These are phyloP conservation scores for Pectinophora gossypiella DNA, from an alignment of 1,140 invertebrate genomes.

Conservation along the genomic window DNA sequence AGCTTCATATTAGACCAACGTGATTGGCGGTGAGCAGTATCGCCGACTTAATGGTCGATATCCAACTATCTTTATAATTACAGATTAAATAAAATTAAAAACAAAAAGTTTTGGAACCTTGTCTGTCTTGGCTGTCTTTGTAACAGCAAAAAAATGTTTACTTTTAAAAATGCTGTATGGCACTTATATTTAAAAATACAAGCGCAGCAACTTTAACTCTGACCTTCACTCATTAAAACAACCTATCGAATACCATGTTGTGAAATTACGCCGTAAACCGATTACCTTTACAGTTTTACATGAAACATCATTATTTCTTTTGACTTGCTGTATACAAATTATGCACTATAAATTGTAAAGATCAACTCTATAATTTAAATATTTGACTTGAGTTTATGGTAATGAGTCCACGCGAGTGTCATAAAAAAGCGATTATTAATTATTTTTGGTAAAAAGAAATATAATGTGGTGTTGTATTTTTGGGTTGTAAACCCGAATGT, in stretches of 20 bases:
- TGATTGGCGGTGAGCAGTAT: no score
- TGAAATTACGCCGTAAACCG: background rate
- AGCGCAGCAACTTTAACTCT: background rate
- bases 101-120: no score
- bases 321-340: background rate
- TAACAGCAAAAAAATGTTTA: no score
- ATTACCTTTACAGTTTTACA: background rate
- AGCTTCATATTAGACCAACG: no score
- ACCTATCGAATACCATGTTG: background rate
- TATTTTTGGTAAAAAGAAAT: background rate
- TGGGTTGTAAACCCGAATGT: background rate
- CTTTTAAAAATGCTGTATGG: no score
- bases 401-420: background rate
- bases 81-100: no score
- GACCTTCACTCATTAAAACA: background rate
- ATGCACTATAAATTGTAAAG: background rate
- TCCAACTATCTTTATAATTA: no score
- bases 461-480: background rate
- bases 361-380: conserved; percentile 1
- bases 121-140: no score
- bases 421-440: background rate
- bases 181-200: background rate
- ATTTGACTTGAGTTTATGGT: background rate
- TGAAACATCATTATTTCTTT: conserved; percentile 1
- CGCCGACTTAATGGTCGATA: no score